Conservation (phyloP, 2,797 vertebrate genomes). For the Poeciliopsis infans region DNA sequence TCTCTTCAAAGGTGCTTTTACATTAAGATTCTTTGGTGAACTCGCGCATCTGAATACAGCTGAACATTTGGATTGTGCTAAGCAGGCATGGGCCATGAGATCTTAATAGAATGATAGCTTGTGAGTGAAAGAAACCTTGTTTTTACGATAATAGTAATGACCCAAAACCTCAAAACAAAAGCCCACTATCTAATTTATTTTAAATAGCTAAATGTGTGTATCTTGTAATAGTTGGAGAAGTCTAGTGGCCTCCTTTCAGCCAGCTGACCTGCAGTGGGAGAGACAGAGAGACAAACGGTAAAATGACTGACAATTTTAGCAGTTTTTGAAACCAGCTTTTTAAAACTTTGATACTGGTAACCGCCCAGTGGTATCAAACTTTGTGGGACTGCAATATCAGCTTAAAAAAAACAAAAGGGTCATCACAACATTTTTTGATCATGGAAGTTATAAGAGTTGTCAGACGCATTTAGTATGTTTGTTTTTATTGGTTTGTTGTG, state of each 20-base stretch:
- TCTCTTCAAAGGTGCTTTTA: constrained; percentile 28
- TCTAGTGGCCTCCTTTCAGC: neutral
- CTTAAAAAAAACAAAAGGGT: constrained; percentile 22
- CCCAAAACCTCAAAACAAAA: neutral
- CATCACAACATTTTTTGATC: constrained; percentile 3
- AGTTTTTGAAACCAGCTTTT: neutral
- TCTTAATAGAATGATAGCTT: neutral
- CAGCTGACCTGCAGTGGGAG: neutral
- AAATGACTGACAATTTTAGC: neutral
- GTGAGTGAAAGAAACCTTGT: neutral
- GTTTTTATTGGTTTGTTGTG: constrained; percentile 19
- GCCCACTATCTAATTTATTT: neutral
- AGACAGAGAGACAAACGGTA: neutral
- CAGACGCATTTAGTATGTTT: neutral
- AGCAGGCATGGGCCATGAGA: neutral
- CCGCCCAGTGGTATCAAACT: neutral
- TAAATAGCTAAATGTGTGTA: neutral
- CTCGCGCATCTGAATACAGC: neutral
- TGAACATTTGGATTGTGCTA: constrained; percentile 13
- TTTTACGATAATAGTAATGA: neutral
- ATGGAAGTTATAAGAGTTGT: neutral
- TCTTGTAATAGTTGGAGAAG: neutral
- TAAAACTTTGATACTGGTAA: neutral
- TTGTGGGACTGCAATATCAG: constrained; percentile 2
- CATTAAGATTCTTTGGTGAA: neutral